Base-by-base conservation (phyloP, 2,113 vertebrate species). In the Pogona vitticeps region DNA sequence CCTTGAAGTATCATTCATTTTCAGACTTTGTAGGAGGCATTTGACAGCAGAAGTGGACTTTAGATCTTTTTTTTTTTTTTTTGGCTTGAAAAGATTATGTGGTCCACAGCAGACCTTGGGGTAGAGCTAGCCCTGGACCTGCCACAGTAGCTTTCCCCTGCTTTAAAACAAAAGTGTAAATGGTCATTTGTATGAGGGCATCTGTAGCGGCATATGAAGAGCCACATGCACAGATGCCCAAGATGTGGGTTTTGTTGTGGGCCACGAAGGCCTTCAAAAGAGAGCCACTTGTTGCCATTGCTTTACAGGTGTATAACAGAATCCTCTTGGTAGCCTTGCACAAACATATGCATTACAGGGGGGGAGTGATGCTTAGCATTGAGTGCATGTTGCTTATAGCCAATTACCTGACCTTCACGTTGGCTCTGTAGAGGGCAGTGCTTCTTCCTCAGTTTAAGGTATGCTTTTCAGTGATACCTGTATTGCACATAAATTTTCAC, bases 221-320 rank as follows among this genome's bases (percentile, higher is more conserved):
- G 78, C 89, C 85, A 82, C 61, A 33, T 88, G 91, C 87, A 71
- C 91, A 84, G 65, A 88, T 92, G 88, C 83, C 85, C 40, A 79
- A 46, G 88, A 88, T 91, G 91, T 90, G 91, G 89, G 91, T 88
- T 13, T 90, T 83, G 86, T 86, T 88, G 33, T 76, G 87, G 89
- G 88, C 84, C 82, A 77, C 65, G 88, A 85, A 65, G 63, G n/a
- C 87, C 86, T 84, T 86, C 84, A 84, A 87, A 89, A 90, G 89
- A 65, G 86, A 87, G 61, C 85, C 17, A 91, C 88, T 89, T 72
- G 76, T 67, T 76, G 26, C 85, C 85, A 85, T 82, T 88, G 90
- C 89, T 80, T 87, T 92, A 86, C 90, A 92, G 91, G 88, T 87
- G 3, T 0, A 0, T 61, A 86, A 80, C 88, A 80, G 85, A 89